A percentile compares a stretch with the other conserved stretches of the same genome.
These are phyloP conservation scores for Drosophila algonquin DNA, from an alignment of 2,888 invertebrate species.

Conservation along the genomic window DNA sequence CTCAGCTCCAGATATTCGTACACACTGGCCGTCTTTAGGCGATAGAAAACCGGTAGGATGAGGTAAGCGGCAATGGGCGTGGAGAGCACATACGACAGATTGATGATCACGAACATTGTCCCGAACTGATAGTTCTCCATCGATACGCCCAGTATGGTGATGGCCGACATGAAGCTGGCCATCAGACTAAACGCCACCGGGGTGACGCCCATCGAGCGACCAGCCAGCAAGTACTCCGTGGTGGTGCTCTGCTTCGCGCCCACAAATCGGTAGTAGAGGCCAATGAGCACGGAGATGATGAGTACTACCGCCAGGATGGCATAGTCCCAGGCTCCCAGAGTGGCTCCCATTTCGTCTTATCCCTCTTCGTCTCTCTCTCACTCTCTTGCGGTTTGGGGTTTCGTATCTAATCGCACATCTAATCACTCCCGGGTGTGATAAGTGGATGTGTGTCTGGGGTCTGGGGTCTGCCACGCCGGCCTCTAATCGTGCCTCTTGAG, in stretches of 20 bases:
- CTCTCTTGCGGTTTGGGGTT: slow-evolving; percentile 1
- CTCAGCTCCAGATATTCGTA: slow-evolving; percentile 96
- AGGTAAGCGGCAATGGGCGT: slow-evolving; percentile 91
- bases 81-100: slow-evolving; percentile 89
- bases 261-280: slow-evolving; percentile 92
- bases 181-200: slow-evolving; percentile 95
- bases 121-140: slow-evolving; percentile 94
- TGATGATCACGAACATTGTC: slow-evolving; percentile 91
- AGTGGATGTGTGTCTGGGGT: slow-evolving; percentile 5
- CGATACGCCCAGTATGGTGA: slow-evolving; percentile 94
- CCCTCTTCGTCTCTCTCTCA: too few relatives aligned
- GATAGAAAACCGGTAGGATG: slow-evolving; percentile 94
- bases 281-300: slow-evolving; percentile 89
- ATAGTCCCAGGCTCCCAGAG: slow-evolving; percentile 90
- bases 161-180: slow-evolving; percentile 97
- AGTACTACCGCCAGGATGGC: slow-evolving; percentile 89
- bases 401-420: slow-evolving; percentile 39
- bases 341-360: slow-evolving; percentile 67
- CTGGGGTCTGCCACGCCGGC: neutral
- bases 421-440: slow-evolving; percentile 34
- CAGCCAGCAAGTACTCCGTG: slow-evolving; percentile 93
- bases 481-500: slow-evolving; percentile 46
- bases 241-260: slow-evolving; percentile 94
- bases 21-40: slow-evolving; percentile 92
- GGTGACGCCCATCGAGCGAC: slow-evolving; percentile 90